These are phyloP conservation scores for Cataglyphis altisquamis DNA, from an alignment of 2,888 invertebrate genomes.

Conservation along the genomic window DNA sequence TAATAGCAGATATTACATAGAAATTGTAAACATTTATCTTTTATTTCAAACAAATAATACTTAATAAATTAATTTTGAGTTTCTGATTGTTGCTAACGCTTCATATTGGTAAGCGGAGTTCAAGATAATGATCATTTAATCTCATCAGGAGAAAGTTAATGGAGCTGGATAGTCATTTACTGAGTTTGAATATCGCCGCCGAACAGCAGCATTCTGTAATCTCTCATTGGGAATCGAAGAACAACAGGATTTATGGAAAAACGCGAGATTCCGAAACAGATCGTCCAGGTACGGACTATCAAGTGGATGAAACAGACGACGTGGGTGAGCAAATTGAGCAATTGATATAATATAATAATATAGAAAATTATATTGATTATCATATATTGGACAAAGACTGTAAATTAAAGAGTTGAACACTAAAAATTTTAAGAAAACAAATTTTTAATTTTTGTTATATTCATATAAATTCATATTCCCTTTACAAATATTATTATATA, in stretches of 20 bases:
- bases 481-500: neutral
- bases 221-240: constrained; percentile 95
- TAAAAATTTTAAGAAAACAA: neutral
- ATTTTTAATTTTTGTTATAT: constrained; percentile 1
- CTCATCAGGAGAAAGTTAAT: constrained; percentile 90
- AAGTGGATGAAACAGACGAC: constrained; percentile 77
- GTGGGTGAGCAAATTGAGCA: constrained; percentile 70
- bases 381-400: neutral
- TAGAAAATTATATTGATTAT: neutral
- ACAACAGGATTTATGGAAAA: constrained; percentile 91
- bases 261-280: constrained; percentile 86
- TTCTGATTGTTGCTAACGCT: neutral
- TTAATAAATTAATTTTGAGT: neutral
- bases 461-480: neutral
- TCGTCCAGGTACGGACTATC: constrained; percentile 73
- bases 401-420: neutral
- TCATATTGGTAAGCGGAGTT: neutral
- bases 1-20: neutral
- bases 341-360: neutral
- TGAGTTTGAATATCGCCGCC: constrained; percentile 95
- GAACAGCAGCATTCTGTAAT: constrained; percentile 96
- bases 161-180: constrained; percentile 95
- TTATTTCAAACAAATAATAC: neutral
- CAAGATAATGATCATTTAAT: neutral
- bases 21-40: neutral